These are phyloP conservation scores for Pseudoips prasinana DNA, from an alignment of 2,888 invertebrate genomes.

Conservation along the genomic window DNA sequence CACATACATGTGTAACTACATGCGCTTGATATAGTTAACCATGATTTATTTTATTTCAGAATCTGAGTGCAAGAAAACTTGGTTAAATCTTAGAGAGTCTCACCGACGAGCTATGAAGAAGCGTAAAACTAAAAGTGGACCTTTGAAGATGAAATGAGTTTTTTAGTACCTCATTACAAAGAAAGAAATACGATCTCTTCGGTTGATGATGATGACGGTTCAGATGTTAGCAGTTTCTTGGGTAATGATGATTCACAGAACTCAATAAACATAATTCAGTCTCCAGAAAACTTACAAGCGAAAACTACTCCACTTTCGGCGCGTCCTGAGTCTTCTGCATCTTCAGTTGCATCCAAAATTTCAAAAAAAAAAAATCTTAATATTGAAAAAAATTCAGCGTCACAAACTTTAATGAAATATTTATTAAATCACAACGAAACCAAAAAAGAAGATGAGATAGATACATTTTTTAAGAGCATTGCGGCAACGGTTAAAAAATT, in stretches of 20 bases:
- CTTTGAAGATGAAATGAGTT: slow-evolving; percentile 32
- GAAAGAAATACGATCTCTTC: slow-evolving; percentile 27
- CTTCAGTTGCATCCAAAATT: slow-evolving; percentile 18
- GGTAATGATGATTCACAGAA: slow-evolving; percentile 23
- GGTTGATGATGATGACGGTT: slow-evolving; percentile 21
- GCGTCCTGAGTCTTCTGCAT: slow-evolving; percentile 23
- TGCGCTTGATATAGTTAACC: slow-evolving; percentile 18
- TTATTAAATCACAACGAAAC: slow-evolving; percentile 18
- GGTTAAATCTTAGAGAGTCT: slow-evolving; percentile 27
- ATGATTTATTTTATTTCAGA: slow-evolving; percentile 26
- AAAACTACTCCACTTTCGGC: slow-evolving; percentile 22
- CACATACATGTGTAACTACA: slow-evolving; percentile 13
- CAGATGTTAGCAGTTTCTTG: slow-evolving; percentile 21
- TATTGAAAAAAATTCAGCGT: slow-evolving; percentile 17
- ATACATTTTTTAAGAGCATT: slow-evolving; percentile 26
- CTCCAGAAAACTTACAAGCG: slow-evolving; percentile 20
- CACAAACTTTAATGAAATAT: slow-evolving; percentile 24
- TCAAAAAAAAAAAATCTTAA: slow-evolving; percentile 18
- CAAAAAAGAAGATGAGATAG: slow-evolving; percentile 27
- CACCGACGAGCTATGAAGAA: slow-evolving; percentile 26
- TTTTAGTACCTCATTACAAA: slow-evolving; percentile 29
- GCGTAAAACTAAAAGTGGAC: slow-evolving; percentile 29
- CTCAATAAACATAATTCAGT: slow-evolving; percentile 23
- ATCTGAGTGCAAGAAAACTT: slow-evolving; percentile 28
- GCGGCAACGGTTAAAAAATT: slow-evolving; percentile 26